Evolutionary conservation across 2,113 vertebrate genomes (phyloP), one percentile per base, ranked within the genome.

Genomic region (Cinclus mexicanus): DNA sequence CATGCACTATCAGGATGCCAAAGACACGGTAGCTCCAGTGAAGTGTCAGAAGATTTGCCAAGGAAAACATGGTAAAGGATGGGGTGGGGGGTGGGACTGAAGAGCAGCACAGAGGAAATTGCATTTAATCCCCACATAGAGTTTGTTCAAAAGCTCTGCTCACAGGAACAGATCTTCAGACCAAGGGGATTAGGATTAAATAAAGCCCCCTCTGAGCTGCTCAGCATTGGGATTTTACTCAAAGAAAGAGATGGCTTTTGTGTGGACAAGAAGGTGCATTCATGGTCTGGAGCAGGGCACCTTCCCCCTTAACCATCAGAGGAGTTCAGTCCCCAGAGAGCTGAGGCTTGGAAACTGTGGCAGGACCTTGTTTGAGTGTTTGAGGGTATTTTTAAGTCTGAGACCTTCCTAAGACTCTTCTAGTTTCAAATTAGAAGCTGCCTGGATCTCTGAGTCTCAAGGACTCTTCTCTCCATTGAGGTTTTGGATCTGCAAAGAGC

Each of bases 41-140:
- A 70, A 94, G 80, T 33, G 86, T 94, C 57, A 84, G 85, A 97
- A 85, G 85, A 65, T 86, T 97, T 97, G 97, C 97, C 96, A 97
- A 96, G 83, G 84, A 85, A 97, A 97, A 97, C 94, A 87, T 25
- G 82, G 72, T 55, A 74, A 78, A 79, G 93, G 93, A 86, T 37
- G 39, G 78, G 56, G 39, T 74, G 63, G 70, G 75, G 80, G 77
- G 57, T 64, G 79, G 64, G 60, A 61, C 49, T 17, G 71, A 91
- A 89, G 90, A 93, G 69, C 82, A 94, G 60, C 85, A 85, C 63
- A 69, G 86, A 94, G 93, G 88, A 95, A 96, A 94, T 37, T 47
- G 84, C 71, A 74, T 95, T 92, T 79, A 84, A 96, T 94, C 78
- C 78, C 78, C 37, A 91, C 75, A 50, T 0, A 81, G 83, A 83